Base-by-base conservation (phyloP, 92 coral and sea anemone species). In the Umimayanthus kanabou region DNA sequence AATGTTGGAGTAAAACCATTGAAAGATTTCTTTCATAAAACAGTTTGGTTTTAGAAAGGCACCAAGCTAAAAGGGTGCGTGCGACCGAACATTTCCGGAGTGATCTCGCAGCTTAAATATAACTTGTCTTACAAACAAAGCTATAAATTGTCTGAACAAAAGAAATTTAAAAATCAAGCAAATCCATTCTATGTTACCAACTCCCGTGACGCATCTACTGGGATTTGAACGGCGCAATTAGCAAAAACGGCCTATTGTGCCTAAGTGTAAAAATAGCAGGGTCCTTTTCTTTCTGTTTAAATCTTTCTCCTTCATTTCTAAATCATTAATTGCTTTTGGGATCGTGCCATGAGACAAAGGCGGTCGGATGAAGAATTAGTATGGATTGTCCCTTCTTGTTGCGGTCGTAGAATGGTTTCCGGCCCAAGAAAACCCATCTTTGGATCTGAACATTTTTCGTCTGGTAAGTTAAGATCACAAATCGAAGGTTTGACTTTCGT, bases 241-340 rank as follows among this genome's bases (percentile, higher is more conserved):
- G 89, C 94, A 75, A 89, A 81, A 89, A 92, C 84, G 90, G 85
- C 77, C 89, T 84, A 94, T 94, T 93, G 94, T 91, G 89, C 42
- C 64, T 90, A 95, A 89, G 94, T 92, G 94, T 84, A 91, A 90
- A 47, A 93, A 88, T 90, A 91, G 92, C 90, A 94, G 93, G 93
- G 77, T 90, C 85, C 77, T 88, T 88, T 88, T 95, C 85, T 90
- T 93, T 85, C 72, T 81, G 82, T 69, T 89, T 92, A 92, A 83
- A 70, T 23, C 87, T 69, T 83, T 70, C 87, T 83, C 29, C 87
- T 70, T 83, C 87, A 69, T 83, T 39, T 70, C 78, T 71, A 70
- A 72, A 28, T 28, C 78, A 40, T 70, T 83, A 83, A 83, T 83
- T 83, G 78, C 87, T 83, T 70, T 83, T 83, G 45, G 50, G 79